Conservation (phyloP, 2,113 vertebrate species). For the Aplodontia rufa region DNA sequence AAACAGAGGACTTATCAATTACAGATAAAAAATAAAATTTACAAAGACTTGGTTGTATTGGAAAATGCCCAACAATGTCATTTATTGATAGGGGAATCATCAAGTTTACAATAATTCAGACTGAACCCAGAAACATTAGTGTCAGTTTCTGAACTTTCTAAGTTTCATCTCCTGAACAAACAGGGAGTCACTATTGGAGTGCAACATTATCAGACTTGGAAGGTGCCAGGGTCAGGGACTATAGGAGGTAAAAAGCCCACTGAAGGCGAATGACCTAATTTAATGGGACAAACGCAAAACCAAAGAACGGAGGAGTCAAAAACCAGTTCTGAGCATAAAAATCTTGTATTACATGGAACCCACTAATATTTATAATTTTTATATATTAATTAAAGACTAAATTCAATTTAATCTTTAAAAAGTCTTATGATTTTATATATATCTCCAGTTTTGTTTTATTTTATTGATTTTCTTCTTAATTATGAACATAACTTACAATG, state of each 20-base stretch:
- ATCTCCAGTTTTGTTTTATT: not conserved
- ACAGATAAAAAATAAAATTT: conserved; percentile 2
- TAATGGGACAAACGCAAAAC: not conserved
- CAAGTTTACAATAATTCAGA: not conserved
- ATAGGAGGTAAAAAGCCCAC: not conserved
- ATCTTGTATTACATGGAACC: not conserved
- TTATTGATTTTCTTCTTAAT: not conserved
- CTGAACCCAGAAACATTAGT: not conserved
- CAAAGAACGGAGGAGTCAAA: not conserved
- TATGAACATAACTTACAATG: not conserved
- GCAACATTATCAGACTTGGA: not conserved
- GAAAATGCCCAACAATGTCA: not conserved
- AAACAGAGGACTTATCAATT: not conserved
- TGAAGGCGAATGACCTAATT: not conserved
- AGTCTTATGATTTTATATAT: not conserved
- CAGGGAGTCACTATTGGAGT: not conserved
- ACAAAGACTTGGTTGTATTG: not conserved
- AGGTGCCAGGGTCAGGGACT: not conserved
- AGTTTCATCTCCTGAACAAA: not conserved
- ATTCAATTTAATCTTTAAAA: not conserved
- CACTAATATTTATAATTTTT: not conserved
- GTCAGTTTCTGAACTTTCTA: not conserved
- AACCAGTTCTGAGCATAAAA: not conserved
- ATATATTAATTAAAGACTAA: not conserved
- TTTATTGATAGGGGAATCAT: not conserved